These are phyloP conservation scores for Gallinago stenura DNA, from an alignment of 2,797 vertebrate species.

Conservation along the genomic window DNA sequence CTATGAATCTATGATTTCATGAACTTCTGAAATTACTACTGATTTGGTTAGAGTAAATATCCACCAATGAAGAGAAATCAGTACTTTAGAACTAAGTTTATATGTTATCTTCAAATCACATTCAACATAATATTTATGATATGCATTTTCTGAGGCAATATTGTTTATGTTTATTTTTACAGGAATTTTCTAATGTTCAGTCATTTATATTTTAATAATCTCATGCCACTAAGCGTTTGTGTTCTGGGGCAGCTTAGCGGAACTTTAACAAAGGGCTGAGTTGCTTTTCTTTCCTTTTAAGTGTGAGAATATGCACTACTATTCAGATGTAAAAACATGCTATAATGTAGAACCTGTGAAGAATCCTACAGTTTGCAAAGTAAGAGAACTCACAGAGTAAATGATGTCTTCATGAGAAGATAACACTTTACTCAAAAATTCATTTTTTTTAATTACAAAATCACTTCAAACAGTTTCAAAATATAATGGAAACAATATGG, in stretches of 20 bases:
- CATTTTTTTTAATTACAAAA: conserved; percentile 63
- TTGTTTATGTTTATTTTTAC: background rate
- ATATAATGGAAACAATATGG: conserved; percentile 78
- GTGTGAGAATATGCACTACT: background rate
- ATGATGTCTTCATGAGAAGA: background rate
- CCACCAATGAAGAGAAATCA: background rate
- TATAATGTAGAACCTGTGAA: background rate
- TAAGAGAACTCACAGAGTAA: background rate
- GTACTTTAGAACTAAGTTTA: background rate
- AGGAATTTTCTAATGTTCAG: background rate
- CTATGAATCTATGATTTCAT: background rate
- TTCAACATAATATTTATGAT: background rate
- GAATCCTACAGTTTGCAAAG: background rate
- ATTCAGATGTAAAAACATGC: background rate
- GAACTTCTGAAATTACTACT: background rate
- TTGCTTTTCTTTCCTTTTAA: background rate
- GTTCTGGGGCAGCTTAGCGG: background rate
- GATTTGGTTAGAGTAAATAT: background rate
- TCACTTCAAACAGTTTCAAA: conserved; percentile 75
- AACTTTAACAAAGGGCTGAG: background rate
- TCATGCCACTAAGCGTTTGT: background rate
- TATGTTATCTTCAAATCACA: background rate
- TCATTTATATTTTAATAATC: background rate
- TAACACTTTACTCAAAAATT: conserved; percentile 48
- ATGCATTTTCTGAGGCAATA: background rate